Conservation (phyloP, 2,113 vertebrate genomes). For the Brachypodius melanocephalos region DNA sequence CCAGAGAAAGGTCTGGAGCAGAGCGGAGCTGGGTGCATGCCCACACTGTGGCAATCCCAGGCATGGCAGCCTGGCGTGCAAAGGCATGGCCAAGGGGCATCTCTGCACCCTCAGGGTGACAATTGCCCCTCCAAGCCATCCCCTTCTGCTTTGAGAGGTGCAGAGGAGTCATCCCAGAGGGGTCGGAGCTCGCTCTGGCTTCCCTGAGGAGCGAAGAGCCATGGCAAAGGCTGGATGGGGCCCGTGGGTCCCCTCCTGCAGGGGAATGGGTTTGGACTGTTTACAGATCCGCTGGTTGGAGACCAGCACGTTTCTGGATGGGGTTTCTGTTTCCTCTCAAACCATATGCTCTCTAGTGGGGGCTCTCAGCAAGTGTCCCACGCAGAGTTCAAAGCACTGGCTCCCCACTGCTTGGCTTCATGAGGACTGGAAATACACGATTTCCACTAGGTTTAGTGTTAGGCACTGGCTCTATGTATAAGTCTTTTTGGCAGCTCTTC, state of each 20-base stretch:
- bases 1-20: neutral
- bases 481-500: conserved; percentile 17
- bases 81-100: neutral
- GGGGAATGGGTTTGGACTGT: neutral
- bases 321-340: conserved; percentile 18
- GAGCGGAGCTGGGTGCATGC: rapidly evolving
- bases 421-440: conserved; percentile 8
- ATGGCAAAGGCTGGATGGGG: neutral
- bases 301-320: neutral
- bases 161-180: neutral
- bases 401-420: conserved; percentile 23
- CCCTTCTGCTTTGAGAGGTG: neutral
- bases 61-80: rapidly evolving
- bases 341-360: conserved; percentile 6
- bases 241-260: neutral
- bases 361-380: conserved; percentile 25
- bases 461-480: conserved; percentile 21
- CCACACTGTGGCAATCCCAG: rapidly evolving
- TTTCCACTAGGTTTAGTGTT: conserved; percentile 8
- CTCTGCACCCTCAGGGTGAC: neutral
- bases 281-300: neutral
- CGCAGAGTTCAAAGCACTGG: neutral
- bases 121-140: neutral
- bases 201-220: rapidly evolving
- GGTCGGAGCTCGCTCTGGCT: rapidly evolving